phyloP scores from a whole-genome alignment of 2,797 vertebrate species.

The Gymnoscopelus microlampas region DNA sequence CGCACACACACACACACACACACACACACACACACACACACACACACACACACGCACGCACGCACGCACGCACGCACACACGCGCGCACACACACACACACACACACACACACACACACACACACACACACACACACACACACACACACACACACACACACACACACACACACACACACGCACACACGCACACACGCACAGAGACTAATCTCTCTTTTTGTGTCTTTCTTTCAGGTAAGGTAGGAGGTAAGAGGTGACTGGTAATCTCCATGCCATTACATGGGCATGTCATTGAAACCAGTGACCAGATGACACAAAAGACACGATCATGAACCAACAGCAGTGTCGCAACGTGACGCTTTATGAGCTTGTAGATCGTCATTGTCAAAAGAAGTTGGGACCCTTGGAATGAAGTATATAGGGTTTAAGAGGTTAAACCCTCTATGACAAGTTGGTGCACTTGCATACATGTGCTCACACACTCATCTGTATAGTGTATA shows the following conservation, averaged over 20 bases:
- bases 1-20: neutral
- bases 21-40: neutral
- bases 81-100: neutral
- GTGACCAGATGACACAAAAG: conserved; percentile 19
- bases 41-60: neutral
- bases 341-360: neutral
- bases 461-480: too few species aligned
- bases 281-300: conserved; percentile 28
- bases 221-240: conserved; percentile 41
- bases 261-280: conserved; percentile 20
- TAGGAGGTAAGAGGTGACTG: conserved; percentile 70
- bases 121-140: neutral
- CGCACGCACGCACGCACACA: neutral
- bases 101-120: neutral
- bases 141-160: neutral
- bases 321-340: neutral
- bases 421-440: too few species aligned
- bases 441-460: too few species aligned
- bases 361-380: too few species aligned
- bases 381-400: too few species aligned
- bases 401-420: too few species aligned
- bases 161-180: neutral
- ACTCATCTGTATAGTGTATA: too few species aligned
- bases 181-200: neutral
- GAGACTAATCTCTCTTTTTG: conserved; percentile 20